These are phyloP conservation scores for Alcedo quadribrachys DNA, from an alignment of 2,797 vertebrate genomes.

Conservation along the genomic window DNA sequence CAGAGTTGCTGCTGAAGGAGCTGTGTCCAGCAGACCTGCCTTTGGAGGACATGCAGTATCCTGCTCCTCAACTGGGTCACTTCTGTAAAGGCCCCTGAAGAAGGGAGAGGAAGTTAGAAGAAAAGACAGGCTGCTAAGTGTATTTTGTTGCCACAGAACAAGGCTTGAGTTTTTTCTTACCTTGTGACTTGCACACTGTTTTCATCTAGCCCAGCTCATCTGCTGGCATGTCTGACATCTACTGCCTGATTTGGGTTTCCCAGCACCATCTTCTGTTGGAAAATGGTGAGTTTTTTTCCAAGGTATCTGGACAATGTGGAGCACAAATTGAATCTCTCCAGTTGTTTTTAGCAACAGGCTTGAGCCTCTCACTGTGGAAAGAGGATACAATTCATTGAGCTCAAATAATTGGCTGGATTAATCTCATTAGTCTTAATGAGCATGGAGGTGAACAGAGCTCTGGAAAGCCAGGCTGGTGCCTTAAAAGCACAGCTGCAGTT, in stretches of 20 bases:
- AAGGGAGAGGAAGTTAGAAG: neutral
- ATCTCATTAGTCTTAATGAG: neutral
- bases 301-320: neutral
- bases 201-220: neutral
- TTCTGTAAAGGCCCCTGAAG: neutral
- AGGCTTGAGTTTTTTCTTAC: neutral
- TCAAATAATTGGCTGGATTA: neutral
- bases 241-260: neutral
- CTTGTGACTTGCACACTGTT: neutral
- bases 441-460: neutral
- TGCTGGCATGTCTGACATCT: accelerated
- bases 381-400: neutral
- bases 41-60: neutral
- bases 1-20: neutral
- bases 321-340: neutral
- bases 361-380: slow-evolving; percentile 73
- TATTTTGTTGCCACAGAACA: neutral
- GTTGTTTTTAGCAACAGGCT: slow-evolving; percentile 48
- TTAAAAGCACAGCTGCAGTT: neutral
- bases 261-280: neutral
- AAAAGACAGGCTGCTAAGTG: neutral
- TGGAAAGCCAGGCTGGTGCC: neutral
- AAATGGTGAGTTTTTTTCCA: neutral
- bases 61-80: neutral
- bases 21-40: neutral